Conservation (phyloP, 2,797 vertebrate genomes). For the Oceanodroma leucorhoa region DNA sequence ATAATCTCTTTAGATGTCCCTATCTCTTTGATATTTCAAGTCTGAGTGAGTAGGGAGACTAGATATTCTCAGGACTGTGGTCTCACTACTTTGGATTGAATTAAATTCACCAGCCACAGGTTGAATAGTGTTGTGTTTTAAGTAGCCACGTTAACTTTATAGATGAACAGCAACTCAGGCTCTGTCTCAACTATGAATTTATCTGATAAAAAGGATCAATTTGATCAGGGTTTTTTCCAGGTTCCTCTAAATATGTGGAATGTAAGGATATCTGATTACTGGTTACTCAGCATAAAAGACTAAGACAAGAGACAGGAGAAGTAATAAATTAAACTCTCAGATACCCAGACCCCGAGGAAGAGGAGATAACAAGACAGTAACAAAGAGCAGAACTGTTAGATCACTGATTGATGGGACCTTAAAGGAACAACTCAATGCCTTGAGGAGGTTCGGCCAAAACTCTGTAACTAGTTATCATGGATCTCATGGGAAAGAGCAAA, state of each 20-base stretch:
- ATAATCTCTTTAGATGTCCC: not conserved
- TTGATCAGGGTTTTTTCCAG: fast-evolving
- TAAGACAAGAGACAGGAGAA: not conserved
- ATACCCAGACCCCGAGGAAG: not conserved
- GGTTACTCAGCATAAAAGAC: not conserved
- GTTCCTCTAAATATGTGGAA: not conserved
- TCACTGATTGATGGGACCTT: not conserved
- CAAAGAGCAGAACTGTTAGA: not conserved
- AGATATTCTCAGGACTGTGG: not conserved
- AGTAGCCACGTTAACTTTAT: not conserved
- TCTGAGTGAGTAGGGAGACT: not conserved
- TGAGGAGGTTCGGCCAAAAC: not conserved
- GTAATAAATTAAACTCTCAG: not conserved
- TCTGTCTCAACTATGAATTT: not conserved
- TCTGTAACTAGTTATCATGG: not conserved
- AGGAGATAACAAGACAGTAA: not conserved
- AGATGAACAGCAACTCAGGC: not conserved
- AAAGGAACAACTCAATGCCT: not conserved
- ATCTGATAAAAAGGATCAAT: not conserved
- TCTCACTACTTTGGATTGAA: not conserved
- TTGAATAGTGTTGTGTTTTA: not conserved
- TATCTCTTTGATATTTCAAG: not conserved
- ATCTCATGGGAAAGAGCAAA: not conserved
- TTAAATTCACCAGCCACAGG: not conserved
- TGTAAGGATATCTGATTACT: not conserved